phyloP scores from a whole-genome alignment of 2,888 invertebrate genomes.

The Quadroppia sp. region DNA sequence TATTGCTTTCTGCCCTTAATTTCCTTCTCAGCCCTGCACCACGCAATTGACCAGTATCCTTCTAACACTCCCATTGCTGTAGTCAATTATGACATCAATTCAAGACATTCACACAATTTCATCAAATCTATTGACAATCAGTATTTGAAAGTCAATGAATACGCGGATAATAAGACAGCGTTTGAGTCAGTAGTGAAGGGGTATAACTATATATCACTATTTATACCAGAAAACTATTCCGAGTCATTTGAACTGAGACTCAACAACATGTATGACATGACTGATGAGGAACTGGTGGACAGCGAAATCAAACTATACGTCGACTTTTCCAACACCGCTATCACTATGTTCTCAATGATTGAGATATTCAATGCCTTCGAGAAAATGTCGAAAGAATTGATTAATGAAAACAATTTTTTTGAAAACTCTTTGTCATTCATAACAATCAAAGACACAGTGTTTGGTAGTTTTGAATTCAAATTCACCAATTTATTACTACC shows the following conservation, averaged over 20 bases:
- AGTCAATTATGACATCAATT: background rate
- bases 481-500: conserved; percentile 97
- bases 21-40: background rate
- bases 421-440: conserved; percentile 61
- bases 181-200: conserved; percentile 68
- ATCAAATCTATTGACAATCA: background rate
- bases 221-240: conserved; percentile 84
- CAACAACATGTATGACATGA: conserved; percentile 67
- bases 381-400: conserved; percentile 50
- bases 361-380: conserved; percentile 81
- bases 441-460: conserved; percentile 44
- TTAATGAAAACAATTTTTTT: conserved; percentile 63
- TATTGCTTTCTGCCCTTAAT: conserved; percentile 5
- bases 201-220: conserved; percentile 79
- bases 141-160: background rate
- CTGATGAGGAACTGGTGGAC: conserved; percentile 76
- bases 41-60: background rate
- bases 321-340: conserved; percentile 76
- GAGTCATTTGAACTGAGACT: conserved; percentile 76
- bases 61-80: conserved; percentile 18
- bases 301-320: conserved; percentile 83
- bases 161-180: conserved; percentile 59
- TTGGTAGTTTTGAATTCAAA: conserved; percentile 63
- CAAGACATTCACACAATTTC: background rate
- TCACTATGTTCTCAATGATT: too few relatives aligned